These are phyloP conservation scores for Todiramphus chloris DNA, from an alignment of 2,113 vertebrate species.

Conservation along the genomic window DNA sequence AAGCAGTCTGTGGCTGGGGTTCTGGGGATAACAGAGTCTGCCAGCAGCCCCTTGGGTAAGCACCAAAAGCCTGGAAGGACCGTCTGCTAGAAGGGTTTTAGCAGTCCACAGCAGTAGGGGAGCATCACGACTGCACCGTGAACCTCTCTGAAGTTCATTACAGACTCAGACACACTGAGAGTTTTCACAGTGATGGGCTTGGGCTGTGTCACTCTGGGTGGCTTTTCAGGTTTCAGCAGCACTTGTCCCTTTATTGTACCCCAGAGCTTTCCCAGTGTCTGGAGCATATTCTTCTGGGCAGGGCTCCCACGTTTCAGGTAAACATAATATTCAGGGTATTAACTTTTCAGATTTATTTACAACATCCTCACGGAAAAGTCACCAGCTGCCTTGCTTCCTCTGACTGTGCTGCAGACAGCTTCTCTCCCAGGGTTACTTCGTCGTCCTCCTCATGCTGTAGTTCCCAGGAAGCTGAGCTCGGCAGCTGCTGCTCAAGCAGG, in stretches of 20 bases:
- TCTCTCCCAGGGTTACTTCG: slow-evolving; percentile 2
- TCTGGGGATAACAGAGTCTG: background rate
- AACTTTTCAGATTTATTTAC: slow-evolving; percentile 5
- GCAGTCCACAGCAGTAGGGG: background rate
- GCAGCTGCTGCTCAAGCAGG: background rate
- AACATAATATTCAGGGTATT: background rate
- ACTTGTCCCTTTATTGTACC: background rate
- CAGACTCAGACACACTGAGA: background rate
- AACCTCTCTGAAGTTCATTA: slow-evolving; percentile 24
- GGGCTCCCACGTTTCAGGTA: slow-evolving; percentile 21
- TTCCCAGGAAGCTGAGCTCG: background rate
- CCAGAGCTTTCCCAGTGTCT: background rate
- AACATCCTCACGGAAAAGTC: background rate
- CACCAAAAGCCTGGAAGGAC: background rate
- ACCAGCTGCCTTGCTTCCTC: slow-evolving; percentile 5
- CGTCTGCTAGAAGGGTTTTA: background rate
- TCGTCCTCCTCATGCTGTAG: background rate
- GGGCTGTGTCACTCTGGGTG: background rate
- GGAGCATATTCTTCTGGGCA: slow-evolving; percentile 2
- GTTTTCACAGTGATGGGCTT: background rate
- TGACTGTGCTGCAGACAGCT: background rate
- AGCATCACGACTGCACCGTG: background rate
- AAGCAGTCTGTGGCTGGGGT: background rate
- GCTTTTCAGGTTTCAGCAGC: background rate
- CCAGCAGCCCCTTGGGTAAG: background rate